Evolutionary conservation across 92 coral and sea anemone genomes (phyloP).

Genomic region (Phymanthus crucifer): DNA sequence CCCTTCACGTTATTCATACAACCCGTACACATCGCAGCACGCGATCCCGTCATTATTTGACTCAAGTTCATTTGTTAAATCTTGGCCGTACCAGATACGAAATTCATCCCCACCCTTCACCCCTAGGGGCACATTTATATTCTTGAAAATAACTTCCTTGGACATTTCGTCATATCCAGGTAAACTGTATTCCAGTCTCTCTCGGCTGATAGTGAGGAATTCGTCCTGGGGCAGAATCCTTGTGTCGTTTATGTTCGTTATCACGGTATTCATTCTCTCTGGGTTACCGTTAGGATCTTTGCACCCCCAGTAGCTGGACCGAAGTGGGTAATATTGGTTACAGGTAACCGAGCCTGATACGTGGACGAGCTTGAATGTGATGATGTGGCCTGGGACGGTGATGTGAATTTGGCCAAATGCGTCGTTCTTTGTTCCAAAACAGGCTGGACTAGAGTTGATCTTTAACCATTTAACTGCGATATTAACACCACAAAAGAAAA

Average conservation of each 20-base stretch:
- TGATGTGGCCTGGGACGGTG: not conserved
- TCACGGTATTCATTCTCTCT: not conserved
- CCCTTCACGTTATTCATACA: not conserved
- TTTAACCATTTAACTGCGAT: slow-evolving; percentile 1
- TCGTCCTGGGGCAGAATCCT: slow-evolving; percentile 9
- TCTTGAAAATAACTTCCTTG: not conserved
- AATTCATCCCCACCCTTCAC: not conserved
- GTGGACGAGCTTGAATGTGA: slow-evolving; percentile 10
- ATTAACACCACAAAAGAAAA: too few species aligned
- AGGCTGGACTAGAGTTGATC: slow-evolving; percentile 2
- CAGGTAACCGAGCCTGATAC: slow-evolving; percentile 13
- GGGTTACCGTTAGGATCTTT: not conserved
- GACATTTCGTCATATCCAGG: not conserved
- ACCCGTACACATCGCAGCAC: not conserved
- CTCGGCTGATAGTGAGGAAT: not conserved
- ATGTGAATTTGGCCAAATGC: not conserved
- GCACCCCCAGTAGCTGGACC: slow-evolving; percentile 11
- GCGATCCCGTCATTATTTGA: not conserved
- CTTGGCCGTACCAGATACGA: slow-evolving; percentile 2
- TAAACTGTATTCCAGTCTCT: not conserved
- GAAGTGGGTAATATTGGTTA: not conserved
- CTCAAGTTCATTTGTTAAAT: not conserved
- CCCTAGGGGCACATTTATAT: not conserved
- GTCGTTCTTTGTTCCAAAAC: not conserved
- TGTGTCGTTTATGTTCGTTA: not conserved